Evolutionary conservation across 2,888 invertebrate species (phyloP).

Genomic region (Drosophila niveifrons): DNA sequence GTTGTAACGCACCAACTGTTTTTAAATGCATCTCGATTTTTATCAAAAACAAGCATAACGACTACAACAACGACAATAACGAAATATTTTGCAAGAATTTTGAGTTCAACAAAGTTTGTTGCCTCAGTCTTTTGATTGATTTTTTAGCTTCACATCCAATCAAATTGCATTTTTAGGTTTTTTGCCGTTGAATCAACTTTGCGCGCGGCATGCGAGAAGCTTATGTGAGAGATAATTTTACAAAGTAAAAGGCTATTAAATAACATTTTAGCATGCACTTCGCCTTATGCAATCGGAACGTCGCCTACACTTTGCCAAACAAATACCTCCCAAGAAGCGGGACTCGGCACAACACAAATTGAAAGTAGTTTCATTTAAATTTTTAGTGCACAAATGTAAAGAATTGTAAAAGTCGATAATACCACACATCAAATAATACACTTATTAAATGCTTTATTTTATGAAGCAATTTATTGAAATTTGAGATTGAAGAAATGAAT

Average conservation of each 20-base stretch:
- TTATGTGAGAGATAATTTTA: constrained; percentile 39
- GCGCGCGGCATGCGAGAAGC: background rate
- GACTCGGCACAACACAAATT: constrained; percentile 41
- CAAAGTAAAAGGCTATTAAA: constrained; percentile 73
- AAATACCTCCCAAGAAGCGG: constrained; percentile 31
- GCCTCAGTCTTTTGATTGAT: constrained; percentile 62
- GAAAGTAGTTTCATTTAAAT: constrained; percentile 51
- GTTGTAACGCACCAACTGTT: constrained; percentile 39
- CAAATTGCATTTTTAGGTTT: constrained; percentile 47
- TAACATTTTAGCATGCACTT: constrained; percentile 57
- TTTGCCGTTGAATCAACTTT: constrained; percentile 18
- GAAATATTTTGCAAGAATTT: constrained; percentile 41
- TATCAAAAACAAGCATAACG: constrained; percentile 15
- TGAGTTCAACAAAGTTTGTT: constrained; percentile 70
- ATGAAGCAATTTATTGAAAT: too few relatives aligned
- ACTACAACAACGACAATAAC: constrained; percentile 29
- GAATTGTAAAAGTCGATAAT: constrained; percentile 35
- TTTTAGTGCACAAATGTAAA: constrained; percentile 40
- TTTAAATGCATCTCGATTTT: constrained; percentile 46
- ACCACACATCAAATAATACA: too few relatives aligned
- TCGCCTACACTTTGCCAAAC: constrained; percentile 34
- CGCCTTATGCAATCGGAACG: constrained; percentile 61
- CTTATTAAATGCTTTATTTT: too few relatives aligned
- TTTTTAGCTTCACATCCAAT: constrained; percentile 38
- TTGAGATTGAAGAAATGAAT: too few relatives aligned